Evolutionary conservation across 2,113 vertebrate species (phyloP), one percentile per base, ranked within the genome.

Genomic region (Dromiciops gliroides): DNA sequence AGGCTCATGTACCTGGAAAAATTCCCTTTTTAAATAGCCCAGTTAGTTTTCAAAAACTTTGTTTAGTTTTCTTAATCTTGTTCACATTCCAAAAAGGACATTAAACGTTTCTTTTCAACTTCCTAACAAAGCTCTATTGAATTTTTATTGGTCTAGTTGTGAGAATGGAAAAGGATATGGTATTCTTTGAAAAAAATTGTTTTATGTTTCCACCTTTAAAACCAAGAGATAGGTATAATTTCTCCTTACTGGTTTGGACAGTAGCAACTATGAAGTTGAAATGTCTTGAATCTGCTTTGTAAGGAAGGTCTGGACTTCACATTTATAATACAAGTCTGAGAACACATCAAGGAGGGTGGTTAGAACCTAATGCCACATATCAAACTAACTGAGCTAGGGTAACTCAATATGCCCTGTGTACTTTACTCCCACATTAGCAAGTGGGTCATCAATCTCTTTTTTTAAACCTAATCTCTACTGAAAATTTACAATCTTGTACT

Each of bases 201-300:
- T 50, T 95, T 92, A 60, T 95, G 94, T 92, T n/a, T n/a, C 52
- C 51, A 89, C 75, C 44, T 95, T 97, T 97, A 96, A 92, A 97
- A 95, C 0, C 92, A 93, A 97, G 93, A 95, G 91, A 96, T 93
- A 96, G 24, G 1, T 96, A 75, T 94, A 96, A 96, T 96, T 97
- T 94, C 96, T 93, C 93, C 83, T 49, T 53, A 97, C 96, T 96
- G 93, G 0, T 93, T 97, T 93, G 94, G 67, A 49, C 0, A 0
- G 97, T 95, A 97, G 97, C 56, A 93, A 97, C 89, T 94, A 94
- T 93, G 97, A 96, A 95, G 92, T 95, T 16, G 47, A 95, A 97
- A 96, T 92, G 0, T 48, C 92, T 67, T 95, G 93, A 96, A 89
- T 94, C 3, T 91, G 47, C 31, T 97, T 96, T 97, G 92, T 96